These are phyloP conservation scores for Cheumatopsyche charites DNA, from an alignment of 1,140 invertebrate genomes.

Conservation along the genomic window DNA sequence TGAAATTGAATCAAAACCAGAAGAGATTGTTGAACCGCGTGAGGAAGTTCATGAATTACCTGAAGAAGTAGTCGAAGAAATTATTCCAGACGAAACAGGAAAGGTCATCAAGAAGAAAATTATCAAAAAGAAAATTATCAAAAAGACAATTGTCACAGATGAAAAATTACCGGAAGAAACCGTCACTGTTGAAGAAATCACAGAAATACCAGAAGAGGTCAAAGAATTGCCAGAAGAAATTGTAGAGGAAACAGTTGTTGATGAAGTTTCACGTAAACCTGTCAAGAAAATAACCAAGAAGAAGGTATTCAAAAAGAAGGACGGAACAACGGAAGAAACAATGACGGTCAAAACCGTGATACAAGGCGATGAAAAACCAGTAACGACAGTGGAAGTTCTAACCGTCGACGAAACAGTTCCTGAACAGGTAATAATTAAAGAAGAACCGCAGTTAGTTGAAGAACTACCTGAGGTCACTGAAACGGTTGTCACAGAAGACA, in stretches of 20 bases:
- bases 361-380: slow-evolving; percentile 52
- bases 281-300: slow-evolving; percentile 51
- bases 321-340: slow-evolving; percentile 50
- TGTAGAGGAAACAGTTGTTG: slow-evolving; percentile 19
- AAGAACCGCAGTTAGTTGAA: slow-evolving; percentile 45
- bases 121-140: slow-evolving; percentile 46
- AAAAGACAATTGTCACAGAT: slow-evolving; percentile 44
- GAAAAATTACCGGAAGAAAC: slow-evolving; percentile 18
- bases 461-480: slow-evolving; percentile 43
- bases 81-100: slow-evolving; percentile 24
- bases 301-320: slow-evolving; percentile 50
- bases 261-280: slow-evolving; percentile 33
- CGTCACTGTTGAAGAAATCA: background rate
- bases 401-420: background rate
- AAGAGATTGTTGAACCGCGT: slow-evolving; percentile 25
- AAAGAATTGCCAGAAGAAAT: slow-evolving; percentile 33
- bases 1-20: slow-evolving; percentile 14
- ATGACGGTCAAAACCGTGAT: slow-evolving; percentile 51
- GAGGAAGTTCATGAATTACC: slow-evolving; percentile 24
- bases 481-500: slow-evolving; percentile 29
- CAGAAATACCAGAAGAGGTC: slow-evolving; percentile 56
- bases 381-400: slow-evolving; percentile 52
- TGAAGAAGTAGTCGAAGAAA: slow-evolving; percentile 34
- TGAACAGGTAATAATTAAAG: slow-evolving; percentile 36
- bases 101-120: slow-evolving; percentile 27